Evolutionary conservation across 2,113 vertebrate species (phyloP).

Genomic region (Pterophyllum scalare): DNA sequence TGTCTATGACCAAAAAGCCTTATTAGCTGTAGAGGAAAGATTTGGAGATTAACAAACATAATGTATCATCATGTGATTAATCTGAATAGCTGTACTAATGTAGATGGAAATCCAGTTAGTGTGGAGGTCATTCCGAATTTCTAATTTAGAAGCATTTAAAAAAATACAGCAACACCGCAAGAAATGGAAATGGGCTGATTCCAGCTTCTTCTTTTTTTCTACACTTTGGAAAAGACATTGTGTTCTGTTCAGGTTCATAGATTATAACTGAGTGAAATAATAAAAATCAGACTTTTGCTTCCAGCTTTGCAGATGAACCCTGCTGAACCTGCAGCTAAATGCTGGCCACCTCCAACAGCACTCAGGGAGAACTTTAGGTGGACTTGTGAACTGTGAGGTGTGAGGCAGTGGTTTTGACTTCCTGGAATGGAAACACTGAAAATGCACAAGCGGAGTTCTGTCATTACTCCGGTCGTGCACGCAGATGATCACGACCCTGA

Average conservation of each 20-base stretch:
- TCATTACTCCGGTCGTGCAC: constrained; percentile 37
- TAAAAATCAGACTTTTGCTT: neutral
- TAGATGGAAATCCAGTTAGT: neutral
- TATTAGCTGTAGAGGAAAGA: neutral
- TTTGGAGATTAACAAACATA: neutral
- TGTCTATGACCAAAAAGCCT: neutral
- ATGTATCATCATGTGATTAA: neutral
- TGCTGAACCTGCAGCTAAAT: constrained; percentile 21
- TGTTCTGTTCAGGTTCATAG: neutral
- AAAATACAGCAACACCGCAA: neutral
- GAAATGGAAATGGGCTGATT: neutral
- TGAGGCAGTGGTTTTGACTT: constrained; percentile 44
- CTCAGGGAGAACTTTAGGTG: constrained; percentile 26
- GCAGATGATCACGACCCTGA: constrained; percentile 20
- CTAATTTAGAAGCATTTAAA: neutral
- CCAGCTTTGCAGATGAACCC: constrained; percentile 18
- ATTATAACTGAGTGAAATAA: neutral
- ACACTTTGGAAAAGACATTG: constrained; percentile 16
- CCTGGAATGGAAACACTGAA: constrained; percentile 43
- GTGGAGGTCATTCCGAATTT: neutral
- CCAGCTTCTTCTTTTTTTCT: neutral
- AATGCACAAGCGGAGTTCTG: constrained; percentile 36
- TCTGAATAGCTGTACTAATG: neutral
- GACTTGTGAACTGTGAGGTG: constrained; percentile 45
- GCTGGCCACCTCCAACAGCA: constrained; percentile 26